Conservation (phyloP, 1,140 invertebrate genomes). For the Euwallacea fornicatus region DNA sequence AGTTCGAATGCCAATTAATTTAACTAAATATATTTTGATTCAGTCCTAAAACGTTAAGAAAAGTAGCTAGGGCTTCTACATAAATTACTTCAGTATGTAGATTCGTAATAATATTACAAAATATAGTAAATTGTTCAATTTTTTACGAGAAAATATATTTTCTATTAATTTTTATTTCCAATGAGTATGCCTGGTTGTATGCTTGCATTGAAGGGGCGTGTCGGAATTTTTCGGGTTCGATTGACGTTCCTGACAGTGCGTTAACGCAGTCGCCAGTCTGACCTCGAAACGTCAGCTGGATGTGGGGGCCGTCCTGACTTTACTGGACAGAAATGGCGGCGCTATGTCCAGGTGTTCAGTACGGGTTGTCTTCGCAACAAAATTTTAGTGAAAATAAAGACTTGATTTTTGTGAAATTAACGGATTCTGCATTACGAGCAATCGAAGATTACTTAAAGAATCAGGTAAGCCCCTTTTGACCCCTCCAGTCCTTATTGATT, state of each 20-base stretch:
- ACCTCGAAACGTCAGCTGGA: constrained; percentile 52
- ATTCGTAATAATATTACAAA: no score
- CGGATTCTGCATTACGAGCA: constrained; percentile 87
- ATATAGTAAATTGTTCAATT: no score
- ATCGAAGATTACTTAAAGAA: constrained; percentile 87
- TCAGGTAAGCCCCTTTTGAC: constrained; percentile 68
- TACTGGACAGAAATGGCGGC: constrained; percentile 78
- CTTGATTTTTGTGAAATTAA: constrained; percentile 91
- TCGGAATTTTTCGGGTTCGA: no score
- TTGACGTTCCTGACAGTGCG: constrained; percentile 19
- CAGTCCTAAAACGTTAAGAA: no score
- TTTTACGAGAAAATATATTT: no score
- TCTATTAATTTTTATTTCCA: no score
- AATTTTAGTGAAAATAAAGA: constrained; percentile 84
- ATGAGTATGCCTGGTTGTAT: no score
- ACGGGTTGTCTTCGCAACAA: constrained; percentile 89
- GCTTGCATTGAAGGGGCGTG: no score
- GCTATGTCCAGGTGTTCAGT: constrained; percentile 91
- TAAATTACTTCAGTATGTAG: no score
- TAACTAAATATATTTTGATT: no score
- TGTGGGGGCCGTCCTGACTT: constrained; percentile 21
- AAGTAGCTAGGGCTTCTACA: no score
- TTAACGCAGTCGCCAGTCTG: constrained; percentile 41
- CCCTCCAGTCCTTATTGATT: constrained; percentile 23
- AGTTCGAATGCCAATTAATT: no score